Evolutionary conservation across 2,797 vertebrate genomes (phyloP).

Genomic region (Mus spretus): DNA sequence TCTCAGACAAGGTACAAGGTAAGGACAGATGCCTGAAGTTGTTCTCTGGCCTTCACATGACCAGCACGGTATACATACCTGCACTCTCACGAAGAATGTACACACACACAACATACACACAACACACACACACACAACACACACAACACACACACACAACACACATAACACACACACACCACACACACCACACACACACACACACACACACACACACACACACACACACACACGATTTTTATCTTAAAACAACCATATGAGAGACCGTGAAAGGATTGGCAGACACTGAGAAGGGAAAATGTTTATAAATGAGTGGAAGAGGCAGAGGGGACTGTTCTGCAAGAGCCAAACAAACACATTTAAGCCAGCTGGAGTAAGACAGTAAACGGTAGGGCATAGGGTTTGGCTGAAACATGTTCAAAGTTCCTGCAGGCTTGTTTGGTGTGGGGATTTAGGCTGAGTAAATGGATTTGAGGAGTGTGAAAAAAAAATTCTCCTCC

Average conservation of each 20-base stretch:
- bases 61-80: not conserved
- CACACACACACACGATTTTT: not conserved
- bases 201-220: too few species aligned
- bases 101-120: too few species aligned
- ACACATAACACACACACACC: too few species aligned
- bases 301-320: conserved; percentile 16
- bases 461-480: not conserved
- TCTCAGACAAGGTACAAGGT: not conserved
- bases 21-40: not conserved
- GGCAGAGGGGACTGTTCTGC: not conserved
- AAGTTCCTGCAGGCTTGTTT: conserved; percentile 20
- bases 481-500: conserved; percentile 13
- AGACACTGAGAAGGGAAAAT: not conserved
- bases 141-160: not conserved
- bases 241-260: not conserved
- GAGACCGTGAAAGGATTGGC: not conserved
- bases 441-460: not conserved
- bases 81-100: not conserved
- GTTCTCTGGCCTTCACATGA: not conserved
- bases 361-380: not conserved
- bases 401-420: conserved; percentile 30
- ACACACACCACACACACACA: not conserved
- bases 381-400: not conserved
- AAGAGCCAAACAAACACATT: not conserved
- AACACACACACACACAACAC: not conserved